Evolutionary conservation across 2,113 vertebrate genomes (phyloP).

Genomic region (Tragulus kanchil): DNA sequence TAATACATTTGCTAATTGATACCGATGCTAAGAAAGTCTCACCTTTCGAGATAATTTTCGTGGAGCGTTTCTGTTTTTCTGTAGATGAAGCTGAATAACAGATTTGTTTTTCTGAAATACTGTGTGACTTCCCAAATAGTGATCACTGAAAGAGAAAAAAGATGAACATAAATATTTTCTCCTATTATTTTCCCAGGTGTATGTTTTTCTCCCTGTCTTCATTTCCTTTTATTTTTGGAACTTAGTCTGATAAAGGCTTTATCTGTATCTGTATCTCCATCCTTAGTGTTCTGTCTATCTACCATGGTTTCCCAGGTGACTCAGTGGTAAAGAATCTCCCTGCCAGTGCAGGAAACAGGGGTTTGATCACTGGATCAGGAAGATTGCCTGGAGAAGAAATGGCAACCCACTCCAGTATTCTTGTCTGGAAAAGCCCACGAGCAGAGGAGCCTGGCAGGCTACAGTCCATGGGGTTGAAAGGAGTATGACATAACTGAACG

Average conservation of each 20-base stretch:
- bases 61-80: background rate
- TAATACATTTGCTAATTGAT: background rate
- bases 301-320: background rate
- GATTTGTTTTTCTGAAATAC: constrained; percentile 82
- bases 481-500: background rate
- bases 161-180: background rate
- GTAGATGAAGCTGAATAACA: constrained; percentile 82
- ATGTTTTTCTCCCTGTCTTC: background rate
- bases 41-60: constrained; percentile 83
- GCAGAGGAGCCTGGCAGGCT: background rate
- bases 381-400: background rate
- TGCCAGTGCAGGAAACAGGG: background rate
- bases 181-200: background rate
- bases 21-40: background rate
- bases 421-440: background rate
- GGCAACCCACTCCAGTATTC: background rate
- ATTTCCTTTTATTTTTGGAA: background rate
- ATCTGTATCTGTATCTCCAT: background rate
- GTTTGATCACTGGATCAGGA: background rate
- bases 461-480: background rate
- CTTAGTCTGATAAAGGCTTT: background rate
- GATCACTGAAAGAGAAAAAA: constrained; percentile 71
- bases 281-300: background rate
- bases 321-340: background rate
- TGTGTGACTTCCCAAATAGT: constrained; percentile 84